Evolutionary conservation across 2,888 invertebrate species (phyloP).

Genomic region (Tromatobia lineatoria): DNA sequence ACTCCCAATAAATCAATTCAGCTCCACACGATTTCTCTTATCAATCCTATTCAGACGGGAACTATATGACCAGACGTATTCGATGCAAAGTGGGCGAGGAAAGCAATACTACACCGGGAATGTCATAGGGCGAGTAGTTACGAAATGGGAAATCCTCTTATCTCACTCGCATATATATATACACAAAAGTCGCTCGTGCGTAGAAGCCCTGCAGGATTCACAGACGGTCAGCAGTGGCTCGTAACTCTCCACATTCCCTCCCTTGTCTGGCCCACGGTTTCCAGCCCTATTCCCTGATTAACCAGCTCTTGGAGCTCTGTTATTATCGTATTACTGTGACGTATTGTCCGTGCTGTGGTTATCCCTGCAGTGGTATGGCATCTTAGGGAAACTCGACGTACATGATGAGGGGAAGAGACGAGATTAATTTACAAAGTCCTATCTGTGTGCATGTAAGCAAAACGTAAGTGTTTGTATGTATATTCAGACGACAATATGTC

Average conservation of each 20-base stretch:
- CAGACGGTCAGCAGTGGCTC: conserved; percentile 45
- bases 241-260: background rate
- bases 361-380: conserved; percentile 22
- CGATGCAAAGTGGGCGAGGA: background rate
- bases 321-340: conserved; percentile 70
- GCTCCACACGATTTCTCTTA: background rate
- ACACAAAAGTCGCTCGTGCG: conserved; percentile 66
- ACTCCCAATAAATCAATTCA: background rate
- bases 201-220: conserved; percentile 72
- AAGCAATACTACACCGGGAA: background rate
- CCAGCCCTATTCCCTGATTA: conserved; percentile 6
- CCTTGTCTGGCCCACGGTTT: background rate
- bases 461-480: background rate
- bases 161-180: conserved; percentile 54
- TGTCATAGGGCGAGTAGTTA: background rate
- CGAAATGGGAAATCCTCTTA: conserved; percentile 71
- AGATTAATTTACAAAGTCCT: conserved; percentile 7
- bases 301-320: conserved; percentile 56
- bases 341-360: conserved; percentile 31
- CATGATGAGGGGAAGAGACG: background rate
- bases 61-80: background rate
- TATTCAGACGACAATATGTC: conserved; percentile 1
- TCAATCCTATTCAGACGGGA: background rate
- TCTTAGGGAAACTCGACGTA: background rate
- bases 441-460: background rate